Conservation (phyloP, 2,888 invertebrate species). For the Pteria penguin region DNA sequence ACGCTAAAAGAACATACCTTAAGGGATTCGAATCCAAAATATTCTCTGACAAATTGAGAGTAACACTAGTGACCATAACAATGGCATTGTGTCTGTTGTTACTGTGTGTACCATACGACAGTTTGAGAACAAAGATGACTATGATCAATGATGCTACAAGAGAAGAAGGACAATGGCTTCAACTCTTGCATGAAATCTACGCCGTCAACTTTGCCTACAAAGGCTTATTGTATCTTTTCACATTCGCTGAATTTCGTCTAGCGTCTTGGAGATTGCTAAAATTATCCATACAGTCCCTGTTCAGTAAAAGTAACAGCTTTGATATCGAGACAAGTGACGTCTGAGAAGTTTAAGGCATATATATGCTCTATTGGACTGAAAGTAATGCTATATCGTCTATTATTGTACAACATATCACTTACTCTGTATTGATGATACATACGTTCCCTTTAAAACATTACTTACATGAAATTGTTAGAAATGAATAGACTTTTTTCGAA, state of each 20-base stretch:
- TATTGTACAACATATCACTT: too few relatives aligned
- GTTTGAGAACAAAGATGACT: slow-evolving; percentile 51
- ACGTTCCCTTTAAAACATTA: too few relatives aligned
- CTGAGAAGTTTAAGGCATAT: too few relatives aligned
- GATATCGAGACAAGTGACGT: neutral
- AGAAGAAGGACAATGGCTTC: slow-evolving; percentile 43
- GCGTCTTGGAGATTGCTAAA: slow-evolving; percentile 26
- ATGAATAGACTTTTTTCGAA: too few relatives aligned
- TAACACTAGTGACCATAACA: slow-evolving; percentile 41
- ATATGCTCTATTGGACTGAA: too few relatives aligned
- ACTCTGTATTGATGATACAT: too few relatives aligned
- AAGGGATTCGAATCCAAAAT: slow-evolving; percentile 29
- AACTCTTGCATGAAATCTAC: slow-evolving; percentile 52
- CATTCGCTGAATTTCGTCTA: slow-evolving; percentile 50
- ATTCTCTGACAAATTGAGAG: slow-evolving; percentile 30
- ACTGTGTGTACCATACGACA: slow-evolving; percentile 55
- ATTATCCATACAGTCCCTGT: neutral
- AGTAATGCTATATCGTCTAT: too few relatives aligned
- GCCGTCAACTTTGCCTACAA: slow-evolving; percentile 57
- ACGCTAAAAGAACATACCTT: slow-evolving; percentile 20
- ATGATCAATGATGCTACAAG: slow-evolving; percentile 42
- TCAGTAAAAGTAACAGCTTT: neutral
- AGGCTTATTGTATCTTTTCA: slow-evolving; percentile 49
- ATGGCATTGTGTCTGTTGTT: slow-evolving; percentile 44
- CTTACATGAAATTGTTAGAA: too few relatives aligned